Conservation (phyloP, 23 tunicate species). For the Phallusia fumigata region DNA sequence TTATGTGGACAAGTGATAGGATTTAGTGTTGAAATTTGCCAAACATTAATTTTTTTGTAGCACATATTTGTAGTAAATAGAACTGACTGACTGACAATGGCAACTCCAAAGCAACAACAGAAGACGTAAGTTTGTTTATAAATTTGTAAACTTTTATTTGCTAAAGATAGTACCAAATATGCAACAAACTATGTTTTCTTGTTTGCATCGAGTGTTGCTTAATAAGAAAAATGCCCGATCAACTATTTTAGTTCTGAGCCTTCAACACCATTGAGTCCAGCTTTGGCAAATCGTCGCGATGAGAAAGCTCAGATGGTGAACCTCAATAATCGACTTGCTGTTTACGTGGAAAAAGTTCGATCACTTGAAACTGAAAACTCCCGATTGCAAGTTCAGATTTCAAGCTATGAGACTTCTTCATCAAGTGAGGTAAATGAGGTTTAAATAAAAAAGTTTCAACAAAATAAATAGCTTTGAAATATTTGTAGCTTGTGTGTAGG, state of each 20-base stretch:
- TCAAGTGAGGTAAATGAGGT: conserved; percentile 38
- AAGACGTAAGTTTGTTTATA: not conserved
- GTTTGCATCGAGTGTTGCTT: not conserved
- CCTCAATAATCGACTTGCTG: conserved; percentile 85
- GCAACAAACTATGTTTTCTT: too few species aligned
- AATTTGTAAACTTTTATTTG: not conserved
- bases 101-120: conserved; percentile 2
- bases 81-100: not conserved
- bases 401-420: conserved; percentile 49
- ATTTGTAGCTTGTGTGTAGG: too few species aligned
- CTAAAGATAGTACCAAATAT: not conserved
- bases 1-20: too few species aligned
- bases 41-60: too few species aligned
- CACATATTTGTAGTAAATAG: too few species aligned
- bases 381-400: conserved; percentile 49
- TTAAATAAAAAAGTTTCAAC: not conserved
- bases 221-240: not conserved
- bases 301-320: conserved; percentile 88
- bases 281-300: conserved; percentile 42
- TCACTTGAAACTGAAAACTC: conserved; percentile 86
- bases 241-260: conserved; percentile 25
- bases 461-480: too few species aligned
- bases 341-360: conserved; percentile 85
- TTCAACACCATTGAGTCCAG: conserved; percentile 67
- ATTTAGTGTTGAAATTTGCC: too few species aligned